phyloP scores from a whole-genome alignment of 37 sponge, comb jelly and placozoan genomes.

The Aphrocallistes beatrix region DNA sequence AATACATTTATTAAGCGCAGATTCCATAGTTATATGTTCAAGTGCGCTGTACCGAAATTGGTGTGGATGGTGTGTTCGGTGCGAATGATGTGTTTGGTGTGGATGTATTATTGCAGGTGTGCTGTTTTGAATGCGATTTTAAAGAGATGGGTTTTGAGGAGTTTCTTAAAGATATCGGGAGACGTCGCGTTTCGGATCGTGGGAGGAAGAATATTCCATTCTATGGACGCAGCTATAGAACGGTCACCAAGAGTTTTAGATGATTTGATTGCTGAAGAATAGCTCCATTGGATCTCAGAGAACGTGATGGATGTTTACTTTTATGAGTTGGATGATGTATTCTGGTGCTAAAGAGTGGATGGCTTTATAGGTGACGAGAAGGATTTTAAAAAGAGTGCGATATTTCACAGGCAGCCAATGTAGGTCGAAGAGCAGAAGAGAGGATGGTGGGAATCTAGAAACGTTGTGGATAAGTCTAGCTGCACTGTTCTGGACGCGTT shows the following conservation, averaged over 20 bases:
- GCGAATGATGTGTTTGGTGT: no score
- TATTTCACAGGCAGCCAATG: neutral
- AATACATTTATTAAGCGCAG: no score
- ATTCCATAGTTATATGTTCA: no score
- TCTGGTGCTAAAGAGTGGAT: neutral
- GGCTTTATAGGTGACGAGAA: neutral
- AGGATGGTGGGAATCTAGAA: neutral
- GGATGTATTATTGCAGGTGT: no score
- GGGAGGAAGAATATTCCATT: neutral
- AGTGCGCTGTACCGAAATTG: no score
- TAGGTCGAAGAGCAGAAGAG: neutral
- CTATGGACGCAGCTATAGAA: neutral
- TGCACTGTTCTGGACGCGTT: no score
- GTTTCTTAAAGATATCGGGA: neutral
- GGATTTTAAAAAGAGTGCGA: neutral
- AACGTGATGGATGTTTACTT: neutral
- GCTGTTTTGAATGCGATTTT: neutral
- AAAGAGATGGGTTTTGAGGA: neutral
- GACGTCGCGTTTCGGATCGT: neutral
- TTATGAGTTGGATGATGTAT: neutral
- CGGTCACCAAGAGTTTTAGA: neutral
- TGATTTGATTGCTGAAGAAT: neutral
- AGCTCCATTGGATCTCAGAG: neutral
- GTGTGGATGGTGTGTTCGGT: no score
- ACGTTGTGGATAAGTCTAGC: no score